Evolutionary conservation across 2,797 vertebrate species (phyloP), one percentile per base, ranked within the genome.

Genomic region (Coreius guichenoti): DNA sequence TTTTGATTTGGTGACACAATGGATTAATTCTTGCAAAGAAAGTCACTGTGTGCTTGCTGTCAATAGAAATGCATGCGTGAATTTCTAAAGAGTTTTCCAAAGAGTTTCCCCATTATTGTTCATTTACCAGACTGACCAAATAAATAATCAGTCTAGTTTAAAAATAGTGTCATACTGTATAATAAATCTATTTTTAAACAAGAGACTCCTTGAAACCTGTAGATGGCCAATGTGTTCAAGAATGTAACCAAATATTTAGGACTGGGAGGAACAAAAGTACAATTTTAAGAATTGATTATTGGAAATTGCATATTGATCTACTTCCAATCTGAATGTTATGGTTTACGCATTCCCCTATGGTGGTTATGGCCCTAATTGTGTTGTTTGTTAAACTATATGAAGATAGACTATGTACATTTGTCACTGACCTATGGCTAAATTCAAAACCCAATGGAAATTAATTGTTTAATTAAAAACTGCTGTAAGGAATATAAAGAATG

Each of bases 41-140:
- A 39, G 19, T 33, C 16, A 49, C 5, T 5, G 23, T 26, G 72
- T 31, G 45, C 51, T 51, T 75, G 12, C 21, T 56, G 51, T 56
- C 31, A 54, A 2, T 26, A 51, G 17, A 12, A 31, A 49, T 47
- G 63, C 16, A 69, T 5, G n/a, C 5, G 8, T 74, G 43, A 26
- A 29, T 47, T 47, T 74, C 72, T 49, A 12, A 49, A 74, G 69
- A 72, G 29, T 56, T 75, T 75, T 51, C 47, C 29, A 23, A 77
- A 77, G 51, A 26, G 12, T 58, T 61, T 45, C n/a, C 16, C 8
- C 13, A 43, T 45, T 79, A 26, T 29, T 65, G n/a, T 45, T 43
- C 56, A 61, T 26, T 43, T 16, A 43, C 8, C 23, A n/a, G 13
- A 78, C n/a, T 9, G 17, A 17, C 54, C 33, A 26, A 36, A 21